Percentiles rank a stretch among this genome's conserved stretches.
Conservation (phyloP, 2,797 vertebrate genomes). For the Phylloscopus collybita region DNA sequence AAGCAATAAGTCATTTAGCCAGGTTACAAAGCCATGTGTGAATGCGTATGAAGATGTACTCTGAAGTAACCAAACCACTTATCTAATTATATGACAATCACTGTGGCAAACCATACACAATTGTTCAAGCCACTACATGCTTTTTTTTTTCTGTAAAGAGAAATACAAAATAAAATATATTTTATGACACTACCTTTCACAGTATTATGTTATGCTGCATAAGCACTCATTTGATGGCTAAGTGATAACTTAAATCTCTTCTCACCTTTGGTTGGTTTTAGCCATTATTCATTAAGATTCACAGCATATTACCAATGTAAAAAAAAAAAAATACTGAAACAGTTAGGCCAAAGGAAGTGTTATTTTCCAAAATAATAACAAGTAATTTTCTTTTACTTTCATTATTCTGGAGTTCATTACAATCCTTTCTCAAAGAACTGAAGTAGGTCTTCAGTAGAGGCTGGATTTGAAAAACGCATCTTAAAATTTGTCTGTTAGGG, state of each 20-base stretch:
- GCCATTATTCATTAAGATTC: neutral
- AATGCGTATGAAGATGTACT: slow-evolving; percentile 16
- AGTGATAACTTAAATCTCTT: neutral
- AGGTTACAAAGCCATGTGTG: slow-evolving; percentile 24
- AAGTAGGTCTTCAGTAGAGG: neutral
- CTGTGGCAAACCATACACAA: slow-evolving; percentile 66
- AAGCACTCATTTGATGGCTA: neutral
- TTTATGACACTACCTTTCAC: neutral
- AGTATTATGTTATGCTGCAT: neutral
- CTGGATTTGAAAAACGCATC: neutral
- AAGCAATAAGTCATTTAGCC: neutral
- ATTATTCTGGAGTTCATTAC: neutral
- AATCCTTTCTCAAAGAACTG: neutral
- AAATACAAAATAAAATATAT: slow-evolving; percentile 28
- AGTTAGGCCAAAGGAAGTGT: neutral
- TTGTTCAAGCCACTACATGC: slow-evolving; percentile 58
- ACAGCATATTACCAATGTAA: neutral
- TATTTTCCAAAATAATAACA: neutral
- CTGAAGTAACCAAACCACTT: slow-evolving; percentile 48
- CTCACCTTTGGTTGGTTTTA: neutral
- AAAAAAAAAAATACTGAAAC: slow-evolving; percentile 4
- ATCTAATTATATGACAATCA: slow-evolving; percentile 66
- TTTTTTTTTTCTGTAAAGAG: slow-evolving; percentile 64
- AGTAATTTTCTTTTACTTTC: neutral
- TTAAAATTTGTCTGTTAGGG: neutral